phyloP scores from a whole-genome alignment of 2,113 vertebrate species.

The Cephalopholis sonnerati region DNA sequence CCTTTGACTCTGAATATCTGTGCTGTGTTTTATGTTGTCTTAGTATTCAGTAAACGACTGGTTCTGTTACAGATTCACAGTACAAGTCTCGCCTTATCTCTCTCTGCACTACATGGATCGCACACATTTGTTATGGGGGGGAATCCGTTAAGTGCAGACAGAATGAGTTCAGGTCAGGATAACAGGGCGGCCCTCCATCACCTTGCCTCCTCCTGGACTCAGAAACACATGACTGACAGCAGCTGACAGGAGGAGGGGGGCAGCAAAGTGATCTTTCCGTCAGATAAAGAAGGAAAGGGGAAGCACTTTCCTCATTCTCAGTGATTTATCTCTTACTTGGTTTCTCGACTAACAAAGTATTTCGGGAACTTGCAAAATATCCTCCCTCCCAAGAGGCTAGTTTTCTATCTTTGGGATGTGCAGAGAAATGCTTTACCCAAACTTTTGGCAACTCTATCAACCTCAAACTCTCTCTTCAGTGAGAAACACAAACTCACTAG shows the following conservation, averaged over 20 bases:
- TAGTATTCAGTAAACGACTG: neutral
- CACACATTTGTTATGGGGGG: conserved; percentile 4
- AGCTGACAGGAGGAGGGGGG: conserved; percentile 7
- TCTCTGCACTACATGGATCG: neutral
- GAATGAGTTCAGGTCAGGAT: conserved; percentile 61
- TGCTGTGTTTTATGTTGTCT: neutral
- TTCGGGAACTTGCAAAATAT: conserved; percentile 47
- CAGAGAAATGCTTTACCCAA: conserved; percentile 24
- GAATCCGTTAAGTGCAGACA: conserved; percentile 36
- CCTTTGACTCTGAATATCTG: conserved; percentile 9
- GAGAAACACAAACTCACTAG: conserved; percentile 1
- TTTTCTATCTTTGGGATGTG: conserved; percentile 35
- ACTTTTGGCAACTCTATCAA: conserved; percentile 8
- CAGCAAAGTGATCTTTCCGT: conserved; percentile 20
- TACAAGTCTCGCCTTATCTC: neutral
- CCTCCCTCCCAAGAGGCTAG: conserved; percentile 34
- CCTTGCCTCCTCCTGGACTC: conserved; percentile 27
- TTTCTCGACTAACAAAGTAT: conserved; percentile 43
- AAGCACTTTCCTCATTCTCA: conserved; percentile 31
- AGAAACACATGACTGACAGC: conserved; percentile 66
- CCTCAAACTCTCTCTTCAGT: neutral
- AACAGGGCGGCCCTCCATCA: conserved; percentile 45
- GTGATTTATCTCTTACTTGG: conserved; percentile 43
- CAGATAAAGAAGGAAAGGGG: conserved; percentile 16
- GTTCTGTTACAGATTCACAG: conserved; percentile 7